Base-by-base conservation (phyloP, 2,113 vertebrate species). In the Tauraco erythrolophus region DNA sequence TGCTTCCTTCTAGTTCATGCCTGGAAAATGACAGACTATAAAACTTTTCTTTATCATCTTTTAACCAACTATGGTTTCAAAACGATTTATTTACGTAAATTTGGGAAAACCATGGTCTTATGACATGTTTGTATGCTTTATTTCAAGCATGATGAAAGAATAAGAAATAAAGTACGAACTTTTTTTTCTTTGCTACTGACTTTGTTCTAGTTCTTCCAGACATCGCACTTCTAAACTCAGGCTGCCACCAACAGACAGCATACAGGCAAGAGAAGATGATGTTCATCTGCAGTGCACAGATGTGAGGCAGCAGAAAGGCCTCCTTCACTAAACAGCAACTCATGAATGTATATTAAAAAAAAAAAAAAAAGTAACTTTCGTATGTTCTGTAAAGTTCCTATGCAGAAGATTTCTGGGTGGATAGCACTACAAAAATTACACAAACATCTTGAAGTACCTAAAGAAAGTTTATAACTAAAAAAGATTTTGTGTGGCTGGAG, bases 221-320 rank as follows among this genome's bases (percentile, higher is more conserved):
- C 76, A 41, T 18, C 15, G 2, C 89, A 96, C 97, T 96, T 95
- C 43, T 96, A 95, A 97, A 97, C 82, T 89, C 95, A 95, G 92
- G 95, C 94, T 97, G 97, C 97, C 97, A 97, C 97, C 97, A 97
- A 92, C 79, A 98, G 96, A 97, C 97, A 96, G 92, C 94, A 97
- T 7, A 25, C 41, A 84, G 96, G 72, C 95, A 94, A 22, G 61
- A 30, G 84, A 79, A 83, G 91, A 75, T 84, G 83, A 77, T 74
- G 77, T 7, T 82, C 84, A 48, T 93, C 89, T 91, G 94, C 87
- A 81, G 19, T 17, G 77, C 91, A 72, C 54, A 33, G 68, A 64
- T 7, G 19, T 30, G 45, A 87, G 70, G 88, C 66, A 88, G 53
- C 68, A 89, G 48, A 9, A 43, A 87, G 68, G 81, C 7, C 53